Base-by-base conservation (phyloP, 2,888 invertebrate species). In the Dinocampus coccinellae region DNA sequence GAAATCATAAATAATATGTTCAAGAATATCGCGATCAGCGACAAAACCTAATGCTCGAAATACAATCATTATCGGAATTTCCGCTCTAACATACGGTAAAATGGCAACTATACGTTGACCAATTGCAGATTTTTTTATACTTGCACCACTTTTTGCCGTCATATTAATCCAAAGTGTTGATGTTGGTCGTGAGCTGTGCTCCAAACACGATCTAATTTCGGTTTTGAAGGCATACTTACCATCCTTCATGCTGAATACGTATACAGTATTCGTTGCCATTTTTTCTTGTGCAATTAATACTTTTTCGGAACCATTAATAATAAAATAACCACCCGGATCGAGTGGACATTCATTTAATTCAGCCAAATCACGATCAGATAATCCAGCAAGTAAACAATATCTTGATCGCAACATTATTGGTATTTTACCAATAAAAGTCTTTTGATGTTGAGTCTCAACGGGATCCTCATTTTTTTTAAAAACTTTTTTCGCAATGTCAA, bases 251-350 rank as follows among this genome's bases (percentile, higher is more conserved):
- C 97, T 95, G 85, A 99, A 99, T 13, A 99, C 99, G 89, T 99
- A 99, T 0, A 99, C 99, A 58, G 99, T 99, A 86, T 99, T 99
- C 7, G 99, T 99, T 6, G 99, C 99, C 99, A 99, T 99, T 89
- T 99, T 99, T 87, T 99, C 99, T 88, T 99, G 99, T 0, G 99
- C 99, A 87, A 99, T 99, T 36, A 99, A 89, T 2, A 99, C 95
- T 88, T 98, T 98, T 89, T 99, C 99, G 7, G 99, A 99, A 1
- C 99, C 99, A 87, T 99, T 99, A 76, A 99, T 99, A 79, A 99
- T 97, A 83, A 99, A 99, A 88, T 99, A 99, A 73, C 99, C 99
- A 78, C 99, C 99, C 55, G 99, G 99, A 90, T 99, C 99, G 60
- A 99, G 90, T 0, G 99, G 99, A 81, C 99, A 99, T 88, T 99